Evolutionary conservation across 2,888 invertebrate species (phyloP), one percentile per base, ranked within the genome.

Genomic region (Mimumesa dahlbomi): DNA sequence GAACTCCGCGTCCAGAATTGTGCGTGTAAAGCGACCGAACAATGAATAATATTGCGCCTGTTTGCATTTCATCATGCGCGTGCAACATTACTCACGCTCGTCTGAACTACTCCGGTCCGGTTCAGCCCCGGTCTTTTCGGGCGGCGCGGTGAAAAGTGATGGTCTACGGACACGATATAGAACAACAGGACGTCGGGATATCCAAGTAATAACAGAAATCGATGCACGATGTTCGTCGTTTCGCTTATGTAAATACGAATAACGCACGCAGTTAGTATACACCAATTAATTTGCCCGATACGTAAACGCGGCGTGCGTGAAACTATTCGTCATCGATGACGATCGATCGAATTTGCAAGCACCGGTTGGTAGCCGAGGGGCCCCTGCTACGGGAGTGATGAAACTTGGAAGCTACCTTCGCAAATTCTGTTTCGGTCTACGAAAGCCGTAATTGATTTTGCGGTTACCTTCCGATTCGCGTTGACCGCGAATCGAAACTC

Each of bases 211-310:
- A 80, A 79, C 67, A 76, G n/a, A 74, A 72, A 72, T 68, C 69
- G 69, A 80, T 54, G 54, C 53, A 68, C 59, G 53, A 63, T 43
- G 56, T 59, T 50, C 53, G 50, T 52, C 31, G 63, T 54, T 46
- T 69, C 69, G 61, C 59, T 68, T 72, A 65, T 66, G 80, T 68
- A 79, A 79, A 79, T 80, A 77, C 74, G 59, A 72, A 63, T 75
- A 75, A 56, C 53, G 49, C 34, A 58, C 29, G 36, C 72, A 45
- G 42, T 71, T 70, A 63, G 50, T 58, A 46, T 70, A 62, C 64
- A 71, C 70, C 80, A 79, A 78, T 78, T 79, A 78, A 78, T 78
- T 77, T 78, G 65, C 42, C 63, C 70, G 62, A 43, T 66, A 65
- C 61, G 75, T 57, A 70, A 77, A 70, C 78, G 65, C 52, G 22